Evolutionary conservation across 92 coral and sea anemone species (phyloP).

Genomic region (Micromussa lordhowensis): DNA sequence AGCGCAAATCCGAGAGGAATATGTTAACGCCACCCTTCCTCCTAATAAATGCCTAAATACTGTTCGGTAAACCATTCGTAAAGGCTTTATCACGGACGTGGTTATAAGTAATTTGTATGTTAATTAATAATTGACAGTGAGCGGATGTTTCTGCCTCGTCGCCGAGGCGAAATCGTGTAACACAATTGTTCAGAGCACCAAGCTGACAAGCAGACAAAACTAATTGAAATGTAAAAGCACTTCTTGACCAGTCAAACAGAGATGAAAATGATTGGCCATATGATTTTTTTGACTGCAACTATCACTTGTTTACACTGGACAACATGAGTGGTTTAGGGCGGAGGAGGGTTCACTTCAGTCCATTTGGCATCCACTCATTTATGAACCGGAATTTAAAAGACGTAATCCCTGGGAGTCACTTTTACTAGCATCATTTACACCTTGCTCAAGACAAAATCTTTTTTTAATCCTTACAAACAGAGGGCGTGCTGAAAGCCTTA

Average conservation of each 20-base stretch:
- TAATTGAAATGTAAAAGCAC: background rate
- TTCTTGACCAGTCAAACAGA: constrained; percentile 8
- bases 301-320: constrained; percentile 20
- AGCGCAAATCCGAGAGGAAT: background rate
- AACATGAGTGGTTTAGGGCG: constrained; percentile 8
- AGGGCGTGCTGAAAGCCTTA: background rate
- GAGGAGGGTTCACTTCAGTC: constrained; percentile 15
- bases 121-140: constrained; percentile 38
- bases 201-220: constrained; percentile 3
- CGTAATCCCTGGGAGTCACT: background rate
- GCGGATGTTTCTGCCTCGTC: constrained; percentile 27
- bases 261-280: constrained; percentile 5
- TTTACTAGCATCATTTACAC: constrained; percentile 10
- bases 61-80: constrained; percentile 8
- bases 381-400: background rate
- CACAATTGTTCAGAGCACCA: background rate
- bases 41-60: constrained; percentile 11
- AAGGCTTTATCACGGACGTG: constrained; percentile 25
- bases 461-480: background rate
- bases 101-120: constrained; percentile 41
- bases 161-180: background rate
- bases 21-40: constrained; percentile 13
- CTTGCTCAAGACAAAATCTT: background rate
- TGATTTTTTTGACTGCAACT: background rate
- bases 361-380: background rate